A percentile compares a stretch with the other conserved stretches of the same genome.
Conservation (phyloP, 2,888 invertebrate species). For the Microctonus aethiopoides region DNA sequence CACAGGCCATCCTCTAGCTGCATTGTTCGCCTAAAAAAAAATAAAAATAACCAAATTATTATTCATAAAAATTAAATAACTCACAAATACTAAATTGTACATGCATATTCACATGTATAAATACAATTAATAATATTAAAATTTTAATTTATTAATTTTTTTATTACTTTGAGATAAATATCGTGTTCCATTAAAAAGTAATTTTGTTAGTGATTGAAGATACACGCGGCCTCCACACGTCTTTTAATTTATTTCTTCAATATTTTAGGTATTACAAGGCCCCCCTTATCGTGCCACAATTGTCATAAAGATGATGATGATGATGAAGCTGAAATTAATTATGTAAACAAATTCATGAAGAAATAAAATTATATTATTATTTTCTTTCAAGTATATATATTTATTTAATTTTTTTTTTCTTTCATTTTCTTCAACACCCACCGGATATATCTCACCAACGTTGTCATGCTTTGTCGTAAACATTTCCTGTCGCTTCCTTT, state of each 20-base stretch:
- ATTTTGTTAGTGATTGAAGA: constrained; percentile 6
- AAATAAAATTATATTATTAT: background rate
- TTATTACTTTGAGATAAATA: background rate
- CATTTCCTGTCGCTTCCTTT: background rate
- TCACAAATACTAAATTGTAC: background rate
- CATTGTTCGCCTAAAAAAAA: constrained; percentile 42
- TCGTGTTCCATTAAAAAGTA: background rate
- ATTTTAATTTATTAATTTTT: too few species aligned
- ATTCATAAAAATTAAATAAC: background rate
- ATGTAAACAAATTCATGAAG: constrained; percentile 21
- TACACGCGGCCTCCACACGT: background rate
- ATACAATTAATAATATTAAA: too few species aligned
- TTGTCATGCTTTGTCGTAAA: background rate
- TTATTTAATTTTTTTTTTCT: background rate
- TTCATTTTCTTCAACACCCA: background rate
- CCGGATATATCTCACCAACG: background rate
- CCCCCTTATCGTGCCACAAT: background rate
- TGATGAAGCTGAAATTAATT: constrained; percentile 12
- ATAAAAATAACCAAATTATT: too few species aligned
- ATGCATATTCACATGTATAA: background rate
- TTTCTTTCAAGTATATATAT: too few species aligned
- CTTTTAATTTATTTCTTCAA: constrained; percentile 2
- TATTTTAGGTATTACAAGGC: background rate
- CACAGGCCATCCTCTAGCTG: constrained; percentile 50
- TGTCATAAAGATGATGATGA: background rate